Percentiles rank a stretch among this genome's conserved stretches.
phyloP scores from a whole-genome alignment of 2,113 vertebrate genomes.

The Electrona antarctica region DNA sequence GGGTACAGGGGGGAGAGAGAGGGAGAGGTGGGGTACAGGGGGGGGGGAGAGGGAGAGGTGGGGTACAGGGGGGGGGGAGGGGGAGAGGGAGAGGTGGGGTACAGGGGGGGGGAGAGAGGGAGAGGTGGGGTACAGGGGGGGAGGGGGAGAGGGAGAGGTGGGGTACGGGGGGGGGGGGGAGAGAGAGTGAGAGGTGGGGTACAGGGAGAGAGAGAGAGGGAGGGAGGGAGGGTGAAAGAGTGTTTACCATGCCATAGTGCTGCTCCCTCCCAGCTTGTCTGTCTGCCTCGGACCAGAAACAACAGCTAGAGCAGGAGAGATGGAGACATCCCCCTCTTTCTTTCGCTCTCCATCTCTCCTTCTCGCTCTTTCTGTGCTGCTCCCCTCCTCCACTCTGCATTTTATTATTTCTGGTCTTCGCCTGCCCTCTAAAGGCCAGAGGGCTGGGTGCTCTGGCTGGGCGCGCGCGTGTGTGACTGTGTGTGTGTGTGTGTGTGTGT shows the following conservation, averaged over 20 bases:
- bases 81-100: too few species aligned
- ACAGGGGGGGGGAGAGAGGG: too few species aligned
- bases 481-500: conserved; percentile 12
- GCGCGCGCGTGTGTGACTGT: too few species aligned
- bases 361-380: conserved; percentile 55
- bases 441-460: conserved; percentile 66
- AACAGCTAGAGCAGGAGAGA: conserved; percentile 28
- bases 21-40: too few species aligned
- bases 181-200: too few species aligned
- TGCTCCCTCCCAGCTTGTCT: conserved; percentile 48
- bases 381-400: conserved; percentile 63
- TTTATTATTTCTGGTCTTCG: conserved; percentile 90
- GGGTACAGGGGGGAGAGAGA: too few species aligned
- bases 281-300: too few species aligned
- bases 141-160: too few species aligned
- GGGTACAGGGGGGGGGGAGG: too few species aligned
- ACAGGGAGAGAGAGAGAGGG: conserved; percentile 3
- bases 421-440: conserved; percentile 98
- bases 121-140: too few species aligned
- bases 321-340: conserved; percentile 55
- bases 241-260: conserved; percentile 73
- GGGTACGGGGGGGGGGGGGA: too few species aligned
- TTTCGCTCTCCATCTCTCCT: conserved; percentile 37
- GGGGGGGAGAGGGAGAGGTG: too few species aligned
- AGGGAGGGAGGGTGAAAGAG: conserved; percentile 39